Conservation (phyloP, 1,140 invertebrate species). For the Oncopeltus fasciatus region DNA sequence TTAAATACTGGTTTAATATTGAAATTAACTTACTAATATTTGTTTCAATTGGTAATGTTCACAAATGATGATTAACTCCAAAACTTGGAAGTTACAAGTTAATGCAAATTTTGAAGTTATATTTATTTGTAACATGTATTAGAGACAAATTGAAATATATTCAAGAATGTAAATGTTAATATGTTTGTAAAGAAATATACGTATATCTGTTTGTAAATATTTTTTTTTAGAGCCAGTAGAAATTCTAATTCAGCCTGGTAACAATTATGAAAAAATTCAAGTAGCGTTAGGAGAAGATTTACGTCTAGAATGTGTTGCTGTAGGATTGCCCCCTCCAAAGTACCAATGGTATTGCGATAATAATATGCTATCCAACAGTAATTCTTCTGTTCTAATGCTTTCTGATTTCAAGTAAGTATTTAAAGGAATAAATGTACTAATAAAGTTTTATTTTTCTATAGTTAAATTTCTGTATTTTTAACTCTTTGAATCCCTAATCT, state of each 20-base stretch:
- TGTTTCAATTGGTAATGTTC: too few relatives aligned
- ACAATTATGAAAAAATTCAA: background rate
- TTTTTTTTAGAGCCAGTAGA: background rate
- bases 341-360: slow-evolving; percentile 2
- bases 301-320: background rate
- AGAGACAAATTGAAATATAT: too few relatives aligned
- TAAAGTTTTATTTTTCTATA: background rate
- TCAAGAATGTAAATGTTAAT: too few relatives aligned
- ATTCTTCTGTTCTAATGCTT: background rate
- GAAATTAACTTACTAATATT: too few relatives aligned
- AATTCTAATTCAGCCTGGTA: background rate
- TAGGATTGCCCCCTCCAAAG: background rate
- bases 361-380: background rate
- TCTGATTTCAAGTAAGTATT: slow-evolving; percentile 1
- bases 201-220: too few relatives aligned
- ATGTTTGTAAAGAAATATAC: too few relatives aligned
- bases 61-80: too few relatives aligned
- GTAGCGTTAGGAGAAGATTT: slow-evolving; percentile 1
- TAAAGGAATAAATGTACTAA: too few relatives aligned
- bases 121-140: too few relatives aligned
- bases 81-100: too few relatives aligned
- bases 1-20: too few relatives aligned
- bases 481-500: background rate
- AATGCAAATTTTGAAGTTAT: too few relatives aligned
- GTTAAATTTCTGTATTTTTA: background rate